Percentiles rank a stretch among this genome's conserved stretches.
Evolutionary conservation across 2,113 vertebrate genomes (phyloP).

Genomic region (Cacatua alba): DNA sequence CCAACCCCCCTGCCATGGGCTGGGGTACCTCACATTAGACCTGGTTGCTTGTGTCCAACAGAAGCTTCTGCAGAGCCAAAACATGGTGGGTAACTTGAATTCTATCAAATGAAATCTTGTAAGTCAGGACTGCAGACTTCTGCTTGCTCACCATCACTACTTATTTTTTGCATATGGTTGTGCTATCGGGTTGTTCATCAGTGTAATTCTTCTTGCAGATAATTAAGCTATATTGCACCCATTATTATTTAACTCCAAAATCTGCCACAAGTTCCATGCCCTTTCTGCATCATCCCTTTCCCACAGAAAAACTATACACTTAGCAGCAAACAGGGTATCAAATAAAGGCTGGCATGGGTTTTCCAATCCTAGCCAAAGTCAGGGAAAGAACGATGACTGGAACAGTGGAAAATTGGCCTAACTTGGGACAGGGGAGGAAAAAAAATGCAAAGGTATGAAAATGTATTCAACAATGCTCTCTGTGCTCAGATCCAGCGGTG

Average conservation of each 20-base stretch:
- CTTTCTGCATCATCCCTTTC: neutral
- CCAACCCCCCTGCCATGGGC: neutral
- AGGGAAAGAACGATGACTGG: neutral
- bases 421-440: neutral
- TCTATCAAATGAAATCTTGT: neutral
- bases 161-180: neutral
- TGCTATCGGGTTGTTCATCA: neutral
- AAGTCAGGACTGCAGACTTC: neutral
- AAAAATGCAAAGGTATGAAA: conserved; percentile 53
- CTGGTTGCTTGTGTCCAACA: neutral
- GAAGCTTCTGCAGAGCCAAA: neutral
- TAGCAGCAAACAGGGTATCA: neutral
- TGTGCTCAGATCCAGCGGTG: conserved; percentile 16
- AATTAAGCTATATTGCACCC: neutral
- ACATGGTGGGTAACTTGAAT: rapidly evolving
- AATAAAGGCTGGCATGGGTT: neutral
- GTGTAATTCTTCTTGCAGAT: neutral
- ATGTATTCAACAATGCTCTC: conserved; percentile 49
- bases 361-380: neutral
- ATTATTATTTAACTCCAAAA: neutral
- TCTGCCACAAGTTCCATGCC: neutral
- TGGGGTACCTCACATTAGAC: neutral
- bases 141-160: neutral
- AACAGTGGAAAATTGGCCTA: conserved; percentile 16
- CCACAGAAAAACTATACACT: neutral